Base-by-base conservation (phyloP, 2,797 vertebrate species). In the Rhincodon typus region DNA sequence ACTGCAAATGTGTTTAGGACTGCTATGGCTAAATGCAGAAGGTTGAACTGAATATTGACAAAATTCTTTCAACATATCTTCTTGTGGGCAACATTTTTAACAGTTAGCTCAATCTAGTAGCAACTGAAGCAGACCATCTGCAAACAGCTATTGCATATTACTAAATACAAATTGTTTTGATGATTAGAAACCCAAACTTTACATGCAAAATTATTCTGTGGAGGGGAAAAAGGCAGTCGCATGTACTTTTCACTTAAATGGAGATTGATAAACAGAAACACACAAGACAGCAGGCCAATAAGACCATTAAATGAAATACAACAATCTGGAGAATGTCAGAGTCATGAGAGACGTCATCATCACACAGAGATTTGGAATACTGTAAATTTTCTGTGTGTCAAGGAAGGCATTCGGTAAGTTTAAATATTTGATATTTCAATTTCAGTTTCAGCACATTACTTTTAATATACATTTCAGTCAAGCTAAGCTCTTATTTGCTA, bases 111-210 rank as follows among this genome's bases (percentile, higher is more conserved):
- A 66, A 15, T 67, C n/a, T 66, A 93, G 42, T 42, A n/a, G 62
- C 34, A 62, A 91, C 19, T 93, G 66, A 93, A 93, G 62, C 62
- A 93, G 90, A 69, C 90, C 74, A 93, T 93, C 62, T 67, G 62
- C 34, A 93, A 93, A 69, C 34, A 42, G 19, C 62, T 67, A 67
- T 42, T 69, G 62, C 62, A 93, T 69, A 42, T 69, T 67, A 67
- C 17, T 34, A 74, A 74, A 95, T 53, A 77, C 27, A 99, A 99
- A 98, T 77, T 62, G 96, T 96, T 96, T 34, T 84, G 95, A 95
- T 57, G 86, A 57, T 66, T 42, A 94, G 69, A 66, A 84, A 15
- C 42, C 38, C 23, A 23, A 34, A 74, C 6, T 30, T 82, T 38
- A 50, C 27, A 62, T 7, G 66, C 57, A 21, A 25, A 72, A 70